phyloP scores from a whole-genome alignment of 2,113 vertebrate species.

The Picathartes gymnocephalus region DNA sequence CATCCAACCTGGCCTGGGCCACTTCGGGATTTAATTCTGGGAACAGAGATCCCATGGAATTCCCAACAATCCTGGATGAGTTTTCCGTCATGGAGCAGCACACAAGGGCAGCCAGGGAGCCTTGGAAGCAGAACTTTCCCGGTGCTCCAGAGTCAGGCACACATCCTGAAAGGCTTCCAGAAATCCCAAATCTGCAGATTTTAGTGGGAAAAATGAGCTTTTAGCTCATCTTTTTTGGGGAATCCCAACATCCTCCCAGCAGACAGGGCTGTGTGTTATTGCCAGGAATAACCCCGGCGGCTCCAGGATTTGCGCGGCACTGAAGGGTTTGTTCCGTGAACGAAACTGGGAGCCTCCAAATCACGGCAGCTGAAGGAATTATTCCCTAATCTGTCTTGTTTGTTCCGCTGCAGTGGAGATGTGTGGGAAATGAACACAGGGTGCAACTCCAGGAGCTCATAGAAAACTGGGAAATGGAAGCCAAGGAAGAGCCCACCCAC shows the following conservation, averaged over 20 bases:
- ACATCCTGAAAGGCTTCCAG: not conserved
- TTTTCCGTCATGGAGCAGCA: not conserved
- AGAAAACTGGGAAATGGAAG: not conserved
- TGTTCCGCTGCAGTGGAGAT: constrained; percentile 23
- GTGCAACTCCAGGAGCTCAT: not conserved
- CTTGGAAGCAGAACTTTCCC: not conserved
- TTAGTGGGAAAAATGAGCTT: not conserved
- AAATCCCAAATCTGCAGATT: not conserved
- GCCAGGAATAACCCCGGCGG: constrained; percentile 58
- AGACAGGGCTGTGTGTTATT: constrained; percentile 45
- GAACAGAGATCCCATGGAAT: not conserved
- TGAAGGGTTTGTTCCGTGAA: constrained; percentile 68
- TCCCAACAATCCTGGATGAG: not conserved
- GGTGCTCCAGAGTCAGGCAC: not conserved
- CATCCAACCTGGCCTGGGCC: not conserved
- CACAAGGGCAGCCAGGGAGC: accelerated
- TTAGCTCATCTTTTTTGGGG: not conserved
- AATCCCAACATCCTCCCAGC: constrained; percentile 31
- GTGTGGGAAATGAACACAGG: constrained; percentile 35
- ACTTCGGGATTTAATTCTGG: accelerated
- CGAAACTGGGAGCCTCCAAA: constrained; percentile 68
- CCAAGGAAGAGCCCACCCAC: not conserved
- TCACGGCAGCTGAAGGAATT: constrained; percentile 56
- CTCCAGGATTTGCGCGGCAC: constrained; percentile 53
- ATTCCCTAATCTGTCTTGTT: constrained; percentile 52